Percentiles rank a stretch among this genome's conserved stretches.
Conservation (phyloP, 2,113 vertebrate genomes). For the Excalfactoria chinensis region DNA sequence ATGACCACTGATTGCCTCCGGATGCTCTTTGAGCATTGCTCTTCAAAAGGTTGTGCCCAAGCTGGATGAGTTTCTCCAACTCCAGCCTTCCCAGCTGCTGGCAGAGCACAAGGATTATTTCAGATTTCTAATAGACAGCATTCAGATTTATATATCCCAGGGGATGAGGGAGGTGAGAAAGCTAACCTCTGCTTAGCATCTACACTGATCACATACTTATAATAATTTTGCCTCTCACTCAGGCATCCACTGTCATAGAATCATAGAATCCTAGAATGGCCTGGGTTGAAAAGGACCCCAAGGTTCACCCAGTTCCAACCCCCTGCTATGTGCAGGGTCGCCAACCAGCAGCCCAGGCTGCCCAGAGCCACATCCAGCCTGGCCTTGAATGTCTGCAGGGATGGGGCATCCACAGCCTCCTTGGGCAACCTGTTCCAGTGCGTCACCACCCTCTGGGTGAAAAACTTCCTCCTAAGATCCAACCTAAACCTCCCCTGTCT, state of each 20-base stretch:
- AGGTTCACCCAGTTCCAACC: too few relatives aligned
- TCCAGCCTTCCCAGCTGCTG: rapidly evolving
- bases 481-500: too few relatives aligned
- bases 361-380: too few relatives aligned
- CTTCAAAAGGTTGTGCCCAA: not conserved
- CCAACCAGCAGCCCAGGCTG: too few relatives aligned
- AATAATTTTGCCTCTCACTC: not conserved
- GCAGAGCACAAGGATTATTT: not conserved
- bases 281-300: too few relatives aligned
- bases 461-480: too few relatives aligned
- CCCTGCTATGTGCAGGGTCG: too few relatives aligned
- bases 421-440: too few relatives aligned
- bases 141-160: conserved; percentile 7
- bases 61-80: not conserved
- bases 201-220: not conserved
- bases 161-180: not conserved
- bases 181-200: not conserved
- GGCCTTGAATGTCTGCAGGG: too few relatives aligned
- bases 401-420: too few relatives aligned
- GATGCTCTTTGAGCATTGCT: not conserved
- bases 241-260: not conserved
- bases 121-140: not conserved
- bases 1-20: not conserved
- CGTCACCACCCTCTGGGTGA: too few relatives aligned
- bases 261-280: too few relatives aligned